Evolutionary conservation across 2,113 vertebrate genomes (phyloP), one percentile per base, ranked within the genome.

Genomic region (Oncorhynchus gorbuscha): DNA sequence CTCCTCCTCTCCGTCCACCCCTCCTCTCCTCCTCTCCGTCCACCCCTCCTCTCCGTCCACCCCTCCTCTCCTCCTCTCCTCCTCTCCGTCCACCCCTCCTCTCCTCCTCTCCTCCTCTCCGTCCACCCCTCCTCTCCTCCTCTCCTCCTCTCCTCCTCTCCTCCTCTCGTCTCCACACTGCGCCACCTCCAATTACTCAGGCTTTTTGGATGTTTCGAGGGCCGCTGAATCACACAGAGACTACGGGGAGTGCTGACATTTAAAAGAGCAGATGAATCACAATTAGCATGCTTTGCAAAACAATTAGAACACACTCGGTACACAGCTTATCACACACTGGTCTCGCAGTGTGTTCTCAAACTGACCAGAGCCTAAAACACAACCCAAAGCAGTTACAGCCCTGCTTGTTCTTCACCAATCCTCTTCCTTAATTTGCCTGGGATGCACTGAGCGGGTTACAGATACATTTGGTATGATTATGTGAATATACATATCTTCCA

Each of bases 221-320:
- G 79, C 71, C 69, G 77, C 76, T 90, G 86, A 90, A 86, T 86
- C 85, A 88, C 62, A 64, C 77, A 30, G 49, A 75, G 49, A 75
- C 81, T 76, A 74, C 76, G 74, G 79, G 78, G 83, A 83, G 71
- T 71, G 45, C 76, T 90, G 89, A 90, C 88, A 92, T 90, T 90
- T 90, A 77, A 81, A 77, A 78, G 77, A 85, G 82, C 85, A 81
- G 85, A 91, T 84, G 79, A 84, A 77, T 86, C 12, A 76, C 88
- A 88, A 89, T 91, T 91, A 89, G 71, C 83, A 81, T 58, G 76
- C 88, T 88, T 84, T 79, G 74, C 75, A 83, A 89, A 90, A 85
- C 84, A 85, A 86, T 89, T 86, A 85, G 73, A 78, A 72, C 84
- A 77, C 83, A 78, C 72, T 76, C 78, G 61, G 81, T 76, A 71